Evolutionary conservation across 2,113 vertebrate genomes (phyloP).

Genomic region (Mirza zaza): DNA sequence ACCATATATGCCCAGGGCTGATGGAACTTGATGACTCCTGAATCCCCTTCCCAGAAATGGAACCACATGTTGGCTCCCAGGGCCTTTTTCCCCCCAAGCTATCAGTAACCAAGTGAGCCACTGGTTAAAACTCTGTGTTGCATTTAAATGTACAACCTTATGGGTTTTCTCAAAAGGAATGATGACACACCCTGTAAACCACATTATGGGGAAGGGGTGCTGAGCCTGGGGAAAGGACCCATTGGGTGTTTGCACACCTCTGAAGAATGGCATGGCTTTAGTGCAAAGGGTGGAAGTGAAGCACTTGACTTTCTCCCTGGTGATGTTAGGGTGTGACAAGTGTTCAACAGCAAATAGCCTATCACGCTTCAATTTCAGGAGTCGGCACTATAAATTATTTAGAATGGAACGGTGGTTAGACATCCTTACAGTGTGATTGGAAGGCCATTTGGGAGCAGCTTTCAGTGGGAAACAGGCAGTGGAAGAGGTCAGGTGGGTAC

Average conservation of each 20-base stretch:
- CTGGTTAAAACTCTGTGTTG: not conserved
- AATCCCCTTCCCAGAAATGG: not conserved
- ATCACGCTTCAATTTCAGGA: not conserved
- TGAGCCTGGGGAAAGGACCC: not conserved
- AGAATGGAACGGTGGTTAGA: not conserved
- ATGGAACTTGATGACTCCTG: not conserved
- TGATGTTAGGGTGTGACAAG: not conserved
- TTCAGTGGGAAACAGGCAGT: not conserved
- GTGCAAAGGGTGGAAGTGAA: not conserved
- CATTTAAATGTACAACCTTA: not conserved
- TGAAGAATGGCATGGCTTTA: not conserved
- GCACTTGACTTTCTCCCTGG: not conserved
- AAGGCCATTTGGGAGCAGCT: slow-evolving; percentile 1
- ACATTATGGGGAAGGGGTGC: not conserved
- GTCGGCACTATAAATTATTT: slow-evolving; percentile 45
- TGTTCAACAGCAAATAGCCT: not conserved
- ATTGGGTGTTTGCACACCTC: not conserved
- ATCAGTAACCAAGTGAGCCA: not conserved
- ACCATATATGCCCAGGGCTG: no score
- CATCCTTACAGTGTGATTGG: not conserved
- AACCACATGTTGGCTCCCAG: not conserved
- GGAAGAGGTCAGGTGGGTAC: not conserved
- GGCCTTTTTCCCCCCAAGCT: slow-evolving; percentile 10
- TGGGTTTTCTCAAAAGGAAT: slow-evolving; percentile 12
- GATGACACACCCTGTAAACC: not conserved